Evolutionary conservation across 2,113 vertebrate species (phyloP), one percentile per base, ranked within the genome.

Genomic region (Nipponia nippon): DNA sequence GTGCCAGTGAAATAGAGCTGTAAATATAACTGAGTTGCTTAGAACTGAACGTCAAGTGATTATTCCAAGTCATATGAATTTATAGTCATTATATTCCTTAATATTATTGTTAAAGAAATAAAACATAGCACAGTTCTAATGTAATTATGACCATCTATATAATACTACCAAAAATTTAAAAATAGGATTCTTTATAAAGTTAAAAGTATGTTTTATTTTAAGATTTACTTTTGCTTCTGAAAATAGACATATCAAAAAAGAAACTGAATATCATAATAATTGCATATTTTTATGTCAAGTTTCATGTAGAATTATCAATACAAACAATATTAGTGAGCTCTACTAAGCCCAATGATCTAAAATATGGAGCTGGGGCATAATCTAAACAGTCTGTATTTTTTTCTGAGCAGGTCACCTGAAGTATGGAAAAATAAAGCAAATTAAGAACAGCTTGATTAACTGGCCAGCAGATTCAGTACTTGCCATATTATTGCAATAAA

Each of bases 1-100:
- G 36, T 91, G 34, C 77, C 95, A 70, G 13, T 71, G 71, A 96
- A 96, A 97, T 58, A 73, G 90, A 97, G 27, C 4, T 16, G 22
- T 29, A 83, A 94, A 94, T 13, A 5, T n/a, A 82, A 83, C 21
- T 26, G 77, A 88, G 47, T 42, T 83, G 49, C 61, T 91, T 85
- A 93, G 38, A 90, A 75, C 19, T 70, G 10, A 81, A 58, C 19
- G 18, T 21, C 52, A 81, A 55, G 15, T 47, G 22, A 78, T 50
- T 50, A 80, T 26, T 44, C 9, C 13, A 80, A 47, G n/a, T 47
- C 3, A 2, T 36, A 59, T 23, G 16, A 79, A 70, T 61, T 78
- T 44, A 78, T 9, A 55, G 26, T 49, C 30, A 44, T n/a, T 44
- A 26, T 63, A 69, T 65, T 88, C 6, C 36, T 46, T 67, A 81